A percentile compares a stretch with the other conserved stretches of the same genome.
Evolutionary conservation across 1,140 invertebrate species (phyloP).

Genomic region (Aradophagus sp.): DNA sequence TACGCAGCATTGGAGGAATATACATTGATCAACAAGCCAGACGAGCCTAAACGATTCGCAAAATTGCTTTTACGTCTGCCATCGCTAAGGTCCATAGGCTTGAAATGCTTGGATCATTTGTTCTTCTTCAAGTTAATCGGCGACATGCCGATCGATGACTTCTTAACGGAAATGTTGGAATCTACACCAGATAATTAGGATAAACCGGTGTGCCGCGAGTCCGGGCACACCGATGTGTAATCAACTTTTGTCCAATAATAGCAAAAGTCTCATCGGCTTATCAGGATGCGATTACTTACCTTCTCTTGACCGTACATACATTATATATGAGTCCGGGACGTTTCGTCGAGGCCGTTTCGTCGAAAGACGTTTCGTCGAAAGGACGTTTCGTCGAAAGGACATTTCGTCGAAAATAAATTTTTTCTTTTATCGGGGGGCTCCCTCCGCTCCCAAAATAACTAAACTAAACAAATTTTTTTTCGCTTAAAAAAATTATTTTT

Average conservation of each 20-base stretch:
- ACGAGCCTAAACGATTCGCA: constrained; percentile 95
- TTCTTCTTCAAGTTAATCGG: constrained; percentile 95
- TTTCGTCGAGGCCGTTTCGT: too few relatives aligned
- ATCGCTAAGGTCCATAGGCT: constrained; percentile 93
- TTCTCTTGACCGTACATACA: constrained; percentile 32
- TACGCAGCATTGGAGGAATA: constrained; percentile 97
- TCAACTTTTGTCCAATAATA: constrained; percentile 33
- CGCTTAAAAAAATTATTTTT: too few relatives aligned
- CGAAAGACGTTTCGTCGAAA: too few relatives aligned
- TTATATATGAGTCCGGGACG: too few relatives aligned
- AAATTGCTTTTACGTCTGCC: constrained; percentile 94
- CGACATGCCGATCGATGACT: constrained; percentile 83
- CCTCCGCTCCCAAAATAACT: too few relatives aligned
- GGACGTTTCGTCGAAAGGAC: too few relatives aligned
- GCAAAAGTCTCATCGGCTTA: constrained; percentile 37
- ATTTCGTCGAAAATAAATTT: too few relatives aligned
- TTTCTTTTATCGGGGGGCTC: too few relatives aligned
- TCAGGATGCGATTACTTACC: constrained; percentile 48
- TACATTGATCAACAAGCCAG: constrained; percentile 88
- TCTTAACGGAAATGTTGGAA: constrained; percentile 83
- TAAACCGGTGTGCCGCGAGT: constrained; percentile 66
- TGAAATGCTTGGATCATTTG: constrained; percentile 96
- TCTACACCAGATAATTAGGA: constrained; percentile 75
- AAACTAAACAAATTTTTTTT: too few relatives aligned
- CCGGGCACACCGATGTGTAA: constrained; percentile 69